Evolutionary conservation across 92 coral and sea anemone species (phyloP).

Genomic region (Porites evermanni): DNA sequence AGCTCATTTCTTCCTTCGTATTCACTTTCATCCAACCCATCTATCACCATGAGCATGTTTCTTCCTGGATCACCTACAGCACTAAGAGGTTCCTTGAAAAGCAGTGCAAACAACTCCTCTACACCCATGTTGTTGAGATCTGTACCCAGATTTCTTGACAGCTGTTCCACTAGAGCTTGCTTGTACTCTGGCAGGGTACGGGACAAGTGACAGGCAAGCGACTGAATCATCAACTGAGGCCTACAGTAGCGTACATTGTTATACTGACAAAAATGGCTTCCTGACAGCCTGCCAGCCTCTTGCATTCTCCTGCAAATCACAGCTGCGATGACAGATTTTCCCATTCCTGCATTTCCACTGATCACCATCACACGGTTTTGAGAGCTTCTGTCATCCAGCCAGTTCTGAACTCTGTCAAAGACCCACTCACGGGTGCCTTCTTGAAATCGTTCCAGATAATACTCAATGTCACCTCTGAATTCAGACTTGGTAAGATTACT

Average conservation of each 20-base stretch:
- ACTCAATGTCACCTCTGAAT: constrained; percentile 30
- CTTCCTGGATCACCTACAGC: constrained; percentile 48
- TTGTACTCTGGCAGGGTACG: constrained; percentile 56
- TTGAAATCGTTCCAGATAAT: constrained; percentile 14
- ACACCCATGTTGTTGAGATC: constrained; percentile 33
- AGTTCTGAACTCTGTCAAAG: constrained; percentile 42
- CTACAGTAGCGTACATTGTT: constrained; percentile 45
- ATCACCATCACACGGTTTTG: constrained; percentile 53
- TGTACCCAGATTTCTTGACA: constrained; percentile 35
- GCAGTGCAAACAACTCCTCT: constrained; percentile 53
- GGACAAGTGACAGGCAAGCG: constrained; percentile 63
- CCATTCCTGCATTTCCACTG: constrained; percentile 69
- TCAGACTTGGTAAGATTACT: constrained; percentile 50
- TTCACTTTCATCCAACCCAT: constrained; percentile 73
- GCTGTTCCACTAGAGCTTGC: constrained; percentile 52
- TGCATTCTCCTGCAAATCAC: constrained; percentile 48
- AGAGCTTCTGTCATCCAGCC: constrained; percentile 48
- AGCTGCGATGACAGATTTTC: constrained; percentile 73
- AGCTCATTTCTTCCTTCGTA: constrained; percentile 50
- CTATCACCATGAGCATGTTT: constrained; percentile 56
- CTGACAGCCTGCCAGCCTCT: constrained; percentile 45
- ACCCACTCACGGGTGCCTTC: constrained; percentile 61
- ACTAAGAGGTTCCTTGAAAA: constrained; percentile 62
- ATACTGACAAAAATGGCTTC: constrained; percentile 65
- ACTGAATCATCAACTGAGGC: constrained; percentile 66